These are phyloP conservation scores for Rhamphomyia laevipes DNA, from an alignment of 2,888 invertebrate species.

Conservation along the genomic window DNA sequence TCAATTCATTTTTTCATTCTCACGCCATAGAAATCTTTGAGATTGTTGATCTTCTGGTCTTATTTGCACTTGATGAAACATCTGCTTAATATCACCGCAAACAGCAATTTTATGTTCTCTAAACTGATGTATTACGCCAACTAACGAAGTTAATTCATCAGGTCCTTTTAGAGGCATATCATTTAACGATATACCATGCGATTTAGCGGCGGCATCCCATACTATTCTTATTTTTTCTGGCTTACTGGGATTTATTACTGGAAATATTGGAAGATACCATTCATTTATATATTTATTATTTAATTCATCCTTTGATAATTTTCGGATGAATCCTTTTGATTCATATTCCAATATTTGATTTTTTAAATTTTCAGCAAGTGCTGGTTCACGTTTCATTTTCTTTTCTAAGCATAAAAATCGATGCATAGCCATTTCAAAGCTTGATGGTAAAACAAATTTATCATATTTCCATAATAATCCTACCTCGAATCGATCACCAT, in stretches of 20 bases:
- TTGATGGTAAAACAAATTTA: conserved; percentile 10
- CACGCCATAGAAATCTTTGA: conserved; percentile 16
- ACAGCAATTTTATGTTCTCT: conserved; percentile 9
- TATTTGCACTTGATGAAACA: conserved; percentile 13
- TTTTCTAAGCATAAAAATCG: conserved; percentile 9
- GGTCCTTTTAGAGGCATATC: conserved; percentile 11
- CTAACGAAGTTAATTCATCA: conserved; percentile 11
- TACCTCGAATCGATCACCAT: conserved; percentile 6
- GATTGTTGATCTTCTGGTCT: conserved; percentile 13
- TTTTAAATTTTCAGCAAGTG: conserved; percentile 2
- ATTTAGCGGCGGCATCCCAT: conserved; percentile 12
- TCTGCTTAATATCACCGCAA: conserved; percentile 14
- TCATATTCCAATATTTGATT: neutral
- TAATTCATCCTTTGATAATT: neutral
- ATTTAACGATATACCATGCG: conserved; percentile 12
- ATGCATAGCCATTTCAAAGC: conserved; percentile 7
- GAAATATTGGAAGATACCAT: conserved; percentile 21
- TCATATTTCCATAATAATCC: conserved; percentile 11
- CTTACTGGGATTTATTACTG: conserved; percentile 8
- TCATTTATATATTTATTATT: neutral
- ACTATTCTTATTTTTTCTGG: conserved; percentile 12
- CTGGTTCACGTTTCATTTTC: conserved; percentile 5
- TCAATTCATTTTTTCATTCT: conserved; percentile 7
- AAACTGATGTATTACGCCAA: conserved; percentile 12
- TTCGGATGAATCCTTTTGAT: neutral